These are phyloP conservation scores for Heterodera carotae DNA, from an alignment of 1,140 invertebrate species.

Conservation along the genomic window DNA sequence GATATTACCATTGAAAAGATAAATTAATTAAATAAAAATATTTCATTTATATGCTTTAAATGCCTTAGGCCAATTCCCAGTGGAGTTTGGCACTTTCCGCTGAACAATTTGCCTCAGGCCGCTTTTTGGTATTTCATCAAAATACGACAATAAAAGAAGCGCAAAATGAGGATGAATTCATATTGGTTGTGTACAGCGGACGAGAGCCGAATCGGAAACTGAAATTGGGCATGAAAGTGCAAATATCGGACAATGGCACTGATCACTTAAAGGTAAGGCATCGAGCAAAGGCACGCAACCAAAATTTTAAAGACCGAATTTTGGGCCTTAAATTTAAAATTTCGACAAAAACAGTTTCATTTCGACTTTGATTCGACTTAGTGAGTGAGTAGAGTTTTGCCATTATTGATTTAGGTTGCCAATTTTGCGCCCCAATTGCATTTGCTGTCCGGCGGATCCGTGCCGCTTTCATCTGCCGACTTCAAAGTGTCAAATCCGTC, in stretches of 20 bases:
- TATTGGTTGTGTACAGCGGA: slow-evolving; percentile 42
- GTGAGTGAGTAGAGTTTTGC: no score
- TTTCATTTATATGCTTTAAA: slow-evolving; percentile 1
- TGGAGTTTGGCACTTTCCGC: slow-evolving; percentile 24
- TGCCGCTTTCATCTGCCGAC: slow-evolving; percentile 34
- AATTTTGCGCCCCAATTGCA: slow-evolving; percentile 46
- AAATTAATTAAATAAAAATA: slow-evolving; percentile 10
- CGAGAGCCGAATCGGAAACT: background rate
- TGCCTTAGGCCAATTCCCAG: background rate
- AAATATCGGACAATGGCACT: slow-evolving; percentile 4
- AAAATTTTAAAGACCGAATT: no score
- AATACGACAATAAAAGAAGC: background rate
- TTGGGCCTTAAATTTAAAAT: no score
- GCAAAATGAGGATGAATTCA: slow-evolving; percentile 43
- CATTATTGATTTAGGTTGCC: slow-evolving; percentile 35
- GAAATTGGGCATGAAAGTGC: background rate
- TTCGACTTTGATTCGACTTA: no score
- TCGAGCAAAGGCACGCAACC: background rate
- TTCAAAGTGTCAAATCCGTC: slow-evolving; percentile 38
- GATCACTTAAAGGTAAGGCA: slow-evolving; percentile 5
- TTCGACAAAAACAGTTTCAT: no score
- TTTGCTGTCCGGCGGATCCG: slow-evolving; percentile 54
- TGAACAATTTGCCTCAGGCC: slow-evolving; percentile 49
- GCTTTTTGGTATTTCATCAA: slow-evolving; percentile 49
- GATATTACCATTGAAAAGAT: slow-evolving; percentile 10